These are phyloP conservation scores for Phylloscopus whistleri DNA, from an alignment of 2,113 vertebrate genomes.

Conservation along the genomic window DNA sequence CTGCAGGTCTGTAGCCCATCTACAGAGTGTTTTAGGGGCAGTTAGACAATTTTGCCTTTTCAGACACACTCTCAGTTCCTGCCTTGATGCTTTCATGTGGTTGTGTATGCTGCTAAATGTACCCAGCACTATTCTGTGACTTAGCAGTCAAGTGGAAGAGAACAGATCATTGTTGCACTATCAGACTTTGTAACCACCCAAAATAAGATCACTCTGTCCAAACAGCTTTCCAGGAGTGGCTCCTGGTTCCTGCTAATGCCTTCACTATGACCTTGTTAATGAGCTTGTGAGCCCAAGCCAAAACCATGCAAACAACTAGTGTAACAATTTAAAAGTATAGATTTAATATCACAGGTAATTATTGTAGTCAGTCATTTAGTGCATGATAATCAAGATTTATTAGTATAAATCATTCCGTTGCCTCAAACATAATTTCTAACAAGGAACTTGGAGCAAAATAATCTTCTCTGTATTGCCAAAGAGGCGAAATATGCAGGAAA, in stretches of 20 bases:
- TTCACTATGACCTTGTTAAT: not conserved
- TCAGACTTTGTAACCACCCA: not conserved
- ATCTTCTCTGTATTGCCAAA: not conserved
- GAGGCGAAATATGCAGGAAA: not conserved
- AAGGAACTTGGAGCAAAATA: not conserved
- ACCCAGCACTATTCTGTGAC: not conserved
- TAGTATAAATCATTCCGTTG: not conserved
- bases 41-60: not conserved
- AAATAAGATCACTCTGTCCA: not conserved
- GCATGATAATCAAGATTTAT: not conserved
- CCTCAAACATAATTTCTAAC: not conserved
- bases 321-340: not conserved
- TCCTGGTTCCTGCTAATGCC: not conserved
- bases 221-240: not conserved
- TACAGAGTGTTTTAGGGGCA: not conserved
- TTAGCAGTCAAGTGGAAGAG: not conserved
- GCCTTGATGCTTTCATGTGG: not conserved
- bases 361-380: not conserved
- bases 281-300: not conserved
- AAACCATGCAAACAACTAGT: not conserved
- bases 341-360: constrained; percentile 35
- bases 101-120: not conserved
- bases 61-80: not conserved
- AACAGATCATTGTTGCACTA: not conserved
- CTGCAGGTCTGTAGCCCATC: not conserved